Percentiles rank a stretch among this genome's conserved stretches.
These are phyloP conservation scores for Halocynthia roretzi DNA, from an alignment of 23 tunicate species.

Conservation along the genomic window DNA sequence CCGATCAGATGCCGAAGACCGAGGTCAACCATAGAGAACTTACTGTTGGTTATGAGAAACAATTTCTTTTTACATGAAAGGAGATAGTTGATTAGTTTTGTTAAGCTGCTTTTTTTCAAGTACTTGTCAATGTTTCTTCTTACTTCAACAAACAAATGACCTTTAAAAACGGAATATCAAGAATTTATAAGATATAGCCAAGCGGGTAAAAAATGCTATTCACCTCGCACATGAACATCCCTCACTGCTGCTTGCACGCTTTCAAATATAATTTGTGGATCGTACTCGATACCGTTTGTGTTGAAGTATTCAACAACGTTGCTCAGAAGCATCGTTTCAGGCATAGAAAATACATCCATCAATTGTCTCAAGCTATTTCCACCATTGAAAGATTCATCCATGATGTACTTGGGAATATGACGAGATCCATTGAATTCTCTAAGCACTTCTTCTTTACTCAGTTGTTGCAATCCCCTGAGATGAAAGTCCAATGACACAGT, in stretches of 20 bases:
- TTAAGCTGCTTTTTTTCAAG: slow-evolving; percentile 30
- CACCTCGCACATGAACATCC: slow-evolving; percentile 32
- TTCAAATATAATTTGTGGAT: slow-evolving; percentile 63
- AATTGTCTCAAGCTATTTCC: slow-evolving; percentile 54
- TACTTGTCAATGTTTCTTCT: slow-evolving; percentile 39
- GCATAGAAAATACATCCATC: slow-evolving; percentile 78
- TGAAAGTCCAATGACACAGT: too few species aligned
- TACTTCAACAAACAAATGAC: slow-evolving; percentile 43
- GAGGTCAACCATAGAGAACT: slow-evolving; percentile 50
- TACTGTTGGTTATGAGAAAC: slow-evolving; percentile 82
- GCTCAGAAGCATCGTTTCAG: slow-evolving; percentile 79
- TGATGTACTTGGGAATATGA: slow-evolving; percentile 62
- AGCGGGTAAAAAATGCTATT: too few species aligned
- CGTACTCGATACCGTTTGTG: slow-evolving; percentile 31
- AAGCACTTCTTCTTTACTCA: not conserved
- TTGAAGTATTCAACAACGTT: slow-evolving; percentile 65
- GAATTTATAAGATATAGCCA: too few species aligned
- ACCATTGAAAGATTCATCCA: slow-evolving; percentile 51
- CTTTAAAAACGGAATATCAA: not conserved
- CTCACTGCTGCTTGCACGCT: slow-evolving; percentile 59
- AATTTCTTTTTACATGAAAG: slow-evolving; percentile 37
- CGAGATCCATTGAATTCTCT: slow-evolving; percentile 37
- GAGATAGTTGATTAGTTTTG: slow-evolving; percentile 28
- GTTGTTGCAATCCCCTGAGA: too few species aligned
- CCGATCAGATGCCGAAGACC: slow-evolving; percentile 63